Evolutionary conservation across 1,140 invertebrate species (phyloP), one percentile per base, ranked within the genome.

Genomic region (Magallana angulata): DNA sequence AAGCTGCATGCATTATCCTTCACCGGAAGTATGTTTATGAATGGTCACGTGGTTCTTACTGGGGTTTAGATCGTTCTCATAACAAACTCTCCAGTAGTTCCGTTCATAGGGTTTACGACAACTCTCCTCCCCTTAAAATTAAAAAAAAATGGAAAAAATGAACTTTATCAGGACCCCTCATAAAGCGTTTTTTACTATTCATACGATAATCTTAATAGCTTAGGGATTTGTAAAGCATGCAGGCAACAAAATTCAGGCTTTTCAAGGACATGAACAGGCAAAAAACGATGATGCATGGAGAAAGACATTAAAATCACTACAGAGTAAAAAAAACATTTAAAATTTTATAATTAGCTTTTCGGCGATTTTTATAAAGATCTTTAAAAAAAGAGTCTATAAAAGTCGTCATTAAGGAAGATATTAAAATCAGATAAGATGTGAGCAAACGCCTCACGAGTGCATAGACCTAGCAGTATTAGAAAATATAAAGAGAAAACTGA

Each of bases 11-110:
- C 30, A 36, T 6, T 62, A 62, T 62, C 60, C 60, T 16, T 62
- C 60, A 62, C 60, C 60, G n/a, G 8, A 62, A 62, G 7, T n/a
- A 62, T 62, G 60, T 62, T 6, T 12, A 62, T 16, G 9, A 62
- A 62, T n/a, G n/a, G 60, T 62, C 60, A n/a, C 60, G 24, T 76
- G 68, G 68, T 30, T 76, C 68, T 76, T 76, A 76, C 68, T 76
- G 68, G 68, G 68, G 24, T 76, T 30, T 76, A 76, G 68, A 76
- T 76, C 68, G 24, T 76, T 57, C 18, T 82, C 81, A 82, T 82
- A 82, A 58, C 81, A 82, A 6, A 82, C 81, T 82, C n/a, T 82
- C 81, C 81, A 82, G 57, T 82, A 82, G 81, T 82, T 82, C 57
- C 81, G 56, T 82, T 82, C 81, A 82, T 82, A 82, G 6, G 81